phyloP scores from a whole-genome alignment of 2,797 vertebrate species.

The Scomberomorus guttatus region DNA sequence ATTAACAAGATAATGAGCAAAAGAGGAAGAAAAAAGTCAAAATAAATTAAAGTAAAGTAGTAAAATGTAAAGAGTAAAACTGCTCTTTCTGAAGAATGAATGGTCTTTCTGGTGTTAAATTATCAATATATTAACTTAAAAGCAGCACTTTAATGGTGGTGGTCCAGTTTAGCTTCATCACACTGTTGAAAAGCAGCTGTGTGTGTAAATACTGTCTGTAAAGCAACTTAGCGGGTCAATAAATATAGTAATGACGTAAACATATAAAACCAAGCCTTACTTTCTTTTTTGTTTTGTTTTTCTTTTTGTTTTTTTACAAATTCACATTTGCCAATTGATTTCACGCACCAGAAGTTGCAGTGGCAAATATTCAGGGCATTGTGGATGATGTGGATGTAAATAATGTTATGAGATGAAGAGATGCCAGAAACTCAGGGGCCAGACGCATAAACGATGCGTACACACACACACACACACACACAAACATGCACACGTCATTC shows the following conservation, averaged over 20 bases:
- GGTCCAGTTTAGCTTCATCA: not conserved
- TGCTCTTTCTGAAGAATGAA: not conserved
- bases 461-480: no score
- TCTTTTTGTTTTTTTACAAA: no score
- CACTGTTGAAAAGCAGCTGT: not conserved
- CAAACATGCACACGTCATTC: no score
- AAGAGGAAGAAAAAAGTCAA: not conserved
- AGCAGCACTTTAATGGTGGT: not conserved
- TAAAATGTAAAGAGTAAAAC: slow-evolving; percentile 7
- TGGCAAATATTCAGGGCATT: slow-evolving; percentile 39
- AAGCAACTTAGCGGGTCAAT: not conserved
- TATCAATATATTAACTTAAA: slow-evolving; percentile 2
- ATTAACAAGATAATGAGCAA: not conserved
- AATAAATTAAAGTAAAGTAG: not conserved
- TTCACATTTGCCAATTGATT: slow-evolving; percentile 32
- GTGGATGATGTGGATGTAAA: slow-evolving; percentile 55
- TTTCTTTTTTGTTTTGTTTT: no score
- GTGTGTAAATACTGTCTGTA: not conserved
- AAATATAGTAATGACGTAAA: no score
- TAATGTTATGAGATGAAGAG: slow-evolving; percentile 59
- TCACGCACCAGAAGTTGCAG: slow-evolving; percentile 42
- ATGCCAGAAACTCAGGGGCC: not conserved
- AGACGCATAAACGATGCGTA: no score
- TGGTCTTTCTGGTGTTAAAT: slow-evolving; percentile 4
- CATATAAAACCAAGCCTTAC: no score